phyloP scores from a whole-genome alignment of 2,113 vertebrate species.

The Platanista minor region DNA sequence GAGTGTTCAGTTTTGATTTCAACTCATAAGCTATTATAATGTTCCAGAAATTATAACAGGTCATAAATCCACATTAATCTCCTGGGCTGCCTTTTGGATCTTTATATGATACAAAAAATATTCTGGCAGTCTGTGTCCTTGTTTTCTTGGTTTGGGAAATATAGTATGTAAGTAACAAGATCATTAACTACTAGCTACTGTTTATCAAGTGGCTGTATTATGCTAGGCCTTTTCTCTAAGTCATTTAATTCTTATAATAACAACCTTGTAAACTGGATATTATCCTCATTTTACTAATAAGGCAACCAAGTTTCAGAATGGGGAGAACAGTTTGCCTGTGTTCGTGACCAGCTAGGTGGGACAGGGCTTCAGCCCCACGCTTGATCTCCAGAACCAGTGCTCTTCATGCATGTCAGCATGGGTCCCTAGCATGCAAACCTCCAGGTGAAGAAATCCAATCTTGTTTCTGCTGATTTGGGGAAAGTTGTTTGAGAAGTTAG shows the following conservation, averaged over 20 bases:
- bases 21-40: neutral
- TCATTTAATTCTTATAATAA: slow-evolving; percentile 2
- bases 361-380: neutral
- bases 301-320: neutral
- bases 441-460: neutral
- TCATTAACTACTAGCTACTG: neutral
- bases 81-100: neutral
- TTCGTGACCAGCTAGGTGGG: neutral
- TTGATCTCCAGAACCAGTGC: neutral
- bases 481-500: neutral
- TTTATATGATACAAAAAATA: neutral
- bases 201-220: neutral
- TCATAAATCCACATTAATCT: neutral
- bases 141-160: neutral
- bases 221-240: neutral
- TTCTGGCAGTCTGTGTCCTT: neutral
- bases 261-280: neutral
- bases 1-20: slow-evolving; percentile 18
- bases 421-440: neutral
- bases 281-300: neutral
- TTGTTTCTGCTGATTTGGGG: neutral
- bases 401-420: neutral
- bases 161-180: neutral
- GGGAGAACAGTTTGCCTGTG: neutral
- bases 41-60: slow-evolving; percentile 23